Evolutionary conservation across 2,888 invertebrate species (phyloP).

Genomic region (Acanthosepion pharaonis): DNA sequence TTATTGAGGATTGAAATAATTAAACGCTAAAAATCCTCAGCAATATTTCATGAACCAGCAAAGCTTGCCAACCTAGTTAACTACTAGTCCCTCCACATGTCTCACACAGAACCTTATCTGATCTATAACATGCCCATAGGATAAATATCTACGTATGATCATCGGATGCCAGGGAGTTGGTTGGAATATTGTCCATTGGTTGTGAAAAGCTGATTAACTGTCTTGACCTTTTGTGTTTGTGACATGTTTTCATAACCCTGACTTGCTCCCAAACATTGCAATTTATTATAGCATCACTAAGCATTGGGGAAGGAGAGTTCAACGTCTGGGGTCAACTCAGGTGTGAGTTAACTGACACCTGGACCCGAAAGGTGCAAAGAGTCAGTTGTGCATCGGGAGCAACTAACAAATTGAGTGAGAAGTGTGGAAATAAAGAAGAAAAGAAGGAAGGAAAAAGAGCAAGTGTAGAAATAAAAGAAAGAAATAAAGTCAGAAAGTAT

Average conservation of each 20-base stretch:
- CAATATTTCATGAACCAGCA: background rate
- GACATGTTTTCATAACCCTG: background rate
- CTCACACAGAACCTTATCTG: background rate
- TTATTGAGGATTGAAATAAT: no score
- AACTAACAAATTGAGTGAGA: background rate
- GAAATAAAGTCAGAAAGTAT: background rate
- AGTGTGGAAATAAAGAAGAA: background rate
- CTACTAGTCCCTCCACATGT: background rate
- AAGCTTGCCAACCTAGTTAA: background rate
- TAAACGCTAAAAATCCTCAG: background rate
- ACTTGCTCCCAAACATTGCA: background rate
- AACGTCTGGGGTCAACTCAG: background rate
- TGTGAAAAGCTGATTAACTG: slow-evolving; percentile 33
- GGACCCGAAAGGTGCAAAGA: background rate
- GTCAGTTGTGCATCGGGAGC: background rate
- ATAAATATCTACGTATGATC: background rate
- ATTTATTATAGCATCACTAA: background rate
- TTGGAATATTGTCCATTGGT: background rate
- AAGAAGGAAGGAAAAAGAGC: background rate
- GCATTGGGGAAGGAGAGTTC: background rate
- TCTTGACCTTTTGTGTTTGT: background rate
- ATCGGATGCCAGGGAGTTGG: background rate
- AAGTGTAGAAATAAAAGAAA: background rate
- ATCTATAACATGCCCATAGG: background rate
- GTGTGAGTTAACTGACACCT: slow-evolving; percentile 33